Conservation (phyloP, 2,888 invertebrate species). For the Rhynchonema sp. region DNA sequence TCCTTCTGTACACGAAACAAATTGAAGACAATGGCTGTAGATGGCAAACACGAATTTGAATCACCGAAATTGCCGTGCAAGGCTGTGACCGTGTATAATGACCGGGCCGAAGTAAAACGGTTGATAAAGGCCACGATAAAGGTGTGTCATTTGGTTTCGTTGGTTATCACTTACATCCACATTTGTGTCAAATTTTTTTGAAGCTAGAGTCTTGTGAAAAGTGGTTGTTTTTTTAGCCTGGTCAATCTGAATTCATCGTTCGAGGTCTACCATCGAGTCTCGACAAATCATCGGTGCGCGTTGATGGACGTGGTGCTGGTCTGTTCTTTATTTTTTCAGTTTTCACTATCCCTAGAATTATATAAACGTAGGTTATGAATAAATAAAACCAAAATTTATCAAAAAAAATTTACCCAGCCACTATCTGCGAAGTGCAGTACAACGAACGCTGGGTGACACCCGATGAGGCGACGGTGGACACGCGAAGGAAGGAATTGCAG, state of each 20-base stretch:
- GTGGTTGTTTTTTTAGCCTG: background rate
- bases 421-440: conserved; percentile 12
- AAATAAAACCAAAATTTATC: too few relatives aligned
- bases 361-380: too few relatives aligned
- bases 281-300: conserved; percentile 14
- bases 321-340: too few relatives aligned
- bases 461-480: conserved; percentile 8
- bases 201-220: too few relatives aligned
- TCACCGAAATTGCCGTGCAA: background rate
- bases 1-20: too few relatives aligned
- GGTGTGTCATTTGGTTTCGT: background rate
- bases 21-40: background rate
- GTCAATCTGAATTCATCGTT: background rate
- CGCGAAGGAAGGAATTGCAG: conserved; percentile 8
- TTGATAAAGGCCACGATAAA: conserved; percentile 10
- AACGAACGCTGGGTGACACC: conserved; percentile 8
- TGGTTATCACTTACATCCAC: background rate
- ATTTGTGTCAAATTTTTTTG: too few relatives aligned
- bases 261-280: conserved; percentile 1
- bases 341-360: too few relatives aligned
- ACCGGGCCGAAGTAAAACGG: conserved; percentile 18
- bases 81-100: conserved; percentile 15
- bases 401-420: too few relatives aligned
- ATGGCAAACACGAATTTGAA: background rate
- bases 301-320: conserved; percentile 16